Evolutionary conservation across 64 coral and sea anemone genomes (phyloP).

Genomic region (Pachyseris speciosa): DNA sequence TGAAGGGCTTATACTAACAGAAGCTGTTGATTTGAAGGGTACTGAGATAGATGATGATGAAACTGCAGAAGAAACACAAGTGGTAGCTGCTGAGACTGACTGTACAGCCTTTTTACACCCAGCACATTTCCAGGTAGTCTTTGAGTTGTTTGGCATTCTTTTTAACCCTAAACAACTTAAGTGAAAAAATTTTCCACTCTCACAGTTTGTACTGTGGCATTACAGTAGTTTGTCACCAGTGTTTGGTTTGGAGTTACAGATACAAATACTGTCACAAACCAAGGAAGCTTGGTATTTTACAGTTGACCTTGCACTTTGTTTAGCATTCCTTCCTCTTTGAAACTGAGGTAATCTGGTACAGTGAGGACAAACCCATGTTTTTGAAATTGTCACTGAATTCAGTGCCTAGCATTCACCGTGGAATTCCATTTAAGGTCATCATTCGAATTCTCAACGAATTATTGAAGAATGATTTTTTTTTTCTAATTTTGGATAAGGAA

Average conservation of each 20-base stretch:
- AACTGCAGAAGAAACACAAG: background rate
- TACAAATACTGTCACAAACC: background rate
- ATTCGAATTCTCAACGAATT: background rate
- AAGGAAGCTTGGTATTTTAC: background rate
- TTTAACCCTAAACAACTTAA: too few species aligned
- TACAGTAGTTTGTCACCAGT: too few species aligned
- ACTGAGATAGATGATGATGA: too few species aligned
- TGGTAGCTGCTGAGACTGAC: too few species aligned
- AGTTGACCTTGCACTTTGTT: background rate
- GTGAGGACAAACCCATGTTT: background rate
- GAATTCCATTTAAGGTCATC: background rate
- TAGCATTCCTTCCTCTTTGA: background rate
- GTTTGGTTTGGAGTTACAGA: too few species aligned
- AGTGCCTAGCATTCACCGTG: background rate
- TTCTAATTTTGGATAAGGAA: background rate
- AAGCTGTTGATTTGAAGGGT: constrained; percentile 13
- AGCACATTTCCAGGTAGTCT: background rate
- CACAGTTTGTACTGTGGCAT: too few species aligned
- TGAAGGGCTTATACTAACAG: background rate
- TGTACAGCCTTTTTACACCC: background rate
- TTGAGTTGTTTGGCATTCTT: background rate
- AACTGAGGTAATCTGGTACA: constrained; percentile 2
- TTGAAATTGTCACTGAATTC: background rate
- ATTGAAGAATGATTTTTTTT: background rate
- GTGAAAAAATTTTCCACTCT: too few species aligned